These are phyloP conservation scores for Brachionus plicatilis DNA, from an alignment of 1,140 invertebrate genomes.

Conservation along the genomic window DNA sequence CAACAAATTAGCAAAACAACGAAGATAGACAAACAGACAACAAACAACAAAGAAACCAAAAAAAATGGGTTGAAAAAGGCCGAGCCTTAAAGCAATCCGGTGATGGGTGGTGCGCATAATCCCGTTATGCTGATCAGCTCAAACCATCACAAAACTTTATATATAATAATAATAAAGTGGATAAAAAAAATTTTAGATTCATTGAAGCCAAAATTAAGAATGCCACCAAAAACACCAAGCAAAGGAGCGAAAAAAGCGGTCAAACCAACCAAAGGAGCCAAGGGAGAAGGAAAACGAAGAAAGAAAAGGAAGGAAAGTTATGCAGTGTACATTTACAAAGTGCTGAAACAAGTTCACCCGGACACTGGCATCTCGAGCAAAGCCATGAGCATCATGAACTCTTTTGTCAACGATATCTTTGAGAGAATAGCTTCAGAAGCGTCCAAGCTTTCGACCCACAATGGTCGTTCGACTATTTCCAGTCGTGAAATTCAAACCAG, in stretches of 20 bases:
- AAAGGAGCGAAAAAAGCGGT: conserved; percentile 19
- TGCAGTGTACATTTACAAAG: conserved; percentile 47
- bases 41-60: too few relatives aligned
- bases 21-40: too few relatives aligned
- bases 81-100: too few relatives aligned
- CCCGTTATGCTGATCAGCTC: too few relatives aligned
- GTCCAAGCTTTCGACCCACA: conserved; percentile 66
- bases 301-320: conserved; percentile 41
- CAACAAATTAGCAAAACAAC: too few relatives aligned
- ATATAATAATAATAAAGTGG: too few relatives aligned
- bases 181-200: too few relatives aligned
- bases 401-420: conserved; percentile 66
- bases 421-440: conserved; percentile 66
- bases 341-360: conserved; percentile 57
- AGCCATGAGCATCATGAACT: conserved; percentile 65
- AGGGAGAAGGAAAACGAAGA: not conserved
- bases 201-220: not conserved
- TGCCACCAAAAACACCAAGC: conserved; percentile 33
- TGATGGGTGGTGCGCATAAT: too few relatives aligned
- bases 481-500: conserved; percentile 63
- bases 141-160: too few relatives aligned
- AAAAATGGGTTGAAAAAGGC: too few relatives aligned
- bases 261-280: conserved; percentile 1
- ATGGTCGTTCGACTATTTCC: conserved; percentile 63
- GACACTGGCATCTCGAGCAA: conserved; percentile 59